Base-by-base conservation (phyloP, 2,113 vertebrate genomes). In the Tragelaphus imberbis region DNA sequence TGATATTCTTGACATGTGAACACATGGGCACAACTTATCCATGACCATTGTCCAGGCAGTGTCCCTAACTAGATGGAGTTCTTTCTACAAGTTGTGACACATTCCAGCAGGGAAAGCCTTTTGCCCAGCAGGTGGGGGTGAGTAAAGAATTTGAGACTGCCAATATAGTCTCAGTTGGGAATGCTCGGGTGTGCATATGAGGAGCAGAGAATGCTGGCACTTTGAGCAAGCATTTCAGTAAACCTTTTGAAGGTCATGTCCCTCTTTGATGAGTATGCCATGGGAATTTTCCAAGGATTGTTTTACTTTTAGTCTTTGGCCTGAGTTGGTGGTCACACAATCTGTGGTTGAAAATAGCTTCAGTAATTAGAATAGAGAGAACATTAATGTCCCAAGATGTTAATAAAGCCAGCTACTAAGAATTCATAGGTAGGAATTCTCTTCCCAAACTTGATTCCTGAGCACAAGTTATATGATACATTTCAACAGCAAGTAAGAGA, bases 301-400 rank as follows among this genome's bases (percentile, higher is more conserved):
- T 96, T 98, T 97, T 97, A 96, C 90, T 97, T 97, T 97, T 96
- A 92, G 86, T 93, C 94, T 84, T 91, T 97, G 95, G 91, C 88
- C 55, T 84, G 85, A 88, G 40, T 58, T 91, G 81, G 36, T 56
- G 40, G 85, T 88, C 44, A 94, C 81, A 92, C 14, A 90, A 82
- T 95, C 79, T 56, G 59, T 85, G 61, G 51, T 95, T 96, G 91
- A 95, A 98, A 97, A 97, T 97, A 96, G 82, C 19, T 16, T 40
- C 82, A 92, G 96, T 97, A 86, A 95, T 91, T 95, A 86, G 96
- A 44, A 94, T 86, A 97, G 85, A 93, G 53, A 92, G 75, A 81
- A 86, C 55, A 81, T 53, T 68, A 44, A 81, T 51, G 47, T 95
- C 86, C 68, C n/a, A 23, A 63, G 91, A 87, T 95, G 65, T 71